Evolutionary conservation across 2,888 invertebrate genomes (phyloP), one percentile per base, ranked within the genome.

Genomic region (Xylota sylvarum): DNA sequence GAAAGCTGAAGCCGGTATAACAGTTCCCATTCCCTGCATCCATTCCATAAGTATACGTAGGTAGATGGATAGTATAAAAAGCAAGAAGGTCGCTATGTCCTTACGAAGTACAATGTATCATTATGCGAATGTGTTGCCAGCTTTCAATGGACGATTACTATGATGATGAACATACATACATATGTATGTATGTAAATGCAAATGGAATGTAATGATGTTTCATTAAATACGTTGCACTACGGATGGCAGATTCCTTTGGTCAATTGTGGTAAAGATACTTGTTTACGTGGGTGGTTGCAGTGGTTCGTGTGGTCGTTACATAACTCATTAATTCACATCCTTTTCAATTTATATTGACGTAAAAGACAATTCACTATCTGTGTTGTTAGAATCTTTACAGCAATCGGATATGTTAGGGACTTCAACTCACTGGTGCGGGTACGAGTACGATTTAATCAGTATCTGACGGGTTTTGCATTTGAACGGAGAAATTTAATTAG

Each of bases 401-500:
- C 10, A 40, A 30, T 32, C 64, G 9, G 12, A 12, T 27, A 27
- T 46, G 2, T 17, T 1, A 52, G 52, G 4, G 27, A 60, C 27
- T 46, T 14, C n/a, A 14, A 35, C 30, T 46, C 62, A 12, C n/a
- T 12, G 10, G 1, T 9, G 9, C 48, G 48, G 19, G n/a, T n/a
- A n/a, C n/a, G 60, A 46, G 7, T 55, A 17, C 23, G 14, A 56
- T 58, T n/a, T 37, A 55, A 37, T 64, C 55, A 27, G 9, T 17
- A 46, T 9, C 5, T 62, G 43, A 46, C 62, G 52, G 30, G 35
- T 1, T 19, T 50, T 52, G 52, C 23, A 52, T 35, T 19, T 17
- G 12, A 19, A 40, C 50, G 27, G 14, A 56, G 0, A 23, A 67
- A 43, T 40, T 55, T 70, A 70, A 82, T 77, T 77, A 65, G 70